These are phyloP conservation scores for Pseudomyrmex dendroicus DNA, from an alignment of 1,140 invertebrate genomes.

Conservation along the genomic window DNA sequence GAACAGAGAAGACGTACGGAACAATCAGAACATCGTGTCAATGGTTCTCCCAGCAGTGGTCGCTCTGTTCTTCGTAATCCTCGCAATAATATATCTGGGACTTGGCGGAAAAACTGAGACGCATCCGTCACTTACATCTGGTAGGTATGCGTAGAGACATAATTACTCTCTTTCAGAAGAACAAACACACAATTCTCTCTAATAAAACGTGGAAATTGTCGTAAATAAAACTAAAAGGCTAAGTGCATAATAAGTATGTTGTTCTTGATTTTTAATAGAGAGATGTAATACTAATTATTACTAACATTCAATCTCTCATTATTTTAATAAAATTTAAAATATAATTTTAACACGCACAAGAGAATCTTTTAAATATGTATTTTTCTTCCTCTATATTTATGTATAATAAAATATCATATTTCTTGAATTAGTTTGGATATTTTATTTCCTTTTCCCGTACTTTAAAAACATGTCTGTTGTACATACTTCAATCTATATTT, in stretches of 20 bases:
- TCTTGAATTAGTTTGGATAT: slow-evolving; percentile 65
- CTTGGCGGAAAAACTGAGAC: slow-evolving; percentile 81
- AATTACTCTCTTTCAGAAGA: slow-evolving; percentile 23
- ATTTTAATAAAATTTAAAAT: slow-evolving; percentile 50
- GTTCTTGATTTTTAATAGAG: not conserved
- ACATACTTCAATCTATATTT: slow-evolving; percentile 50
- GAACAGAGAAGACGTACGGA: slow-evolving; percentile 80
- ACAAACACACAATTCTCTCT: too few species aligned
- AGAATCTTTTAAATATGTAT: slow-evolving; percentile 54
- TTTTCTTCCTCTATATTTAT: slow-evolving; percentile 57
- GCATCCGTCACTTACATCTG: slow-evolving; percentile 80
- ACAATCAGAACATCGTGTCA: slow-evolving; percentile 87
- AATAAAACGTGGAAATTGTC: too few species aligned
- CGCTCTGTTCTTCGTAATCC: slow-evolving; percentile 88
- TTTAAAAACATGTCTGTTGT: slow-evolving; percentile 30
- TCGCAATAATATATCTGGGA: slow-evolving; percentile 89
- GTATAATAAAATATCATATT: slow-evolving; percentile 67
- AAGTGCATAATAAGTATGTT: not conserved
- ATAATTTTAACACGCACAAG: slow-evolving; percentile 16
- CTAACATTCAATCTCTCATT: slow-evolving; percentile 17
- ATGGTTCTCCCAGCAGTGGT: slow-evolving; percentile 87
- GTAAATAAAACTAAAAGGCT: not conserved
- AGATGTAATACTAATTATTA: slow-evolving; percentile 23
- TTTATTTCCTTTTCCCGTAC: slow-evolving; percentile 73
- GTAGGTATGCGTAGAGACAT: slow-evolving; percentile 81